Conservation (phyloP, 2,113 vertebrate genomes). For the Phainopepla nitens region DNA sequence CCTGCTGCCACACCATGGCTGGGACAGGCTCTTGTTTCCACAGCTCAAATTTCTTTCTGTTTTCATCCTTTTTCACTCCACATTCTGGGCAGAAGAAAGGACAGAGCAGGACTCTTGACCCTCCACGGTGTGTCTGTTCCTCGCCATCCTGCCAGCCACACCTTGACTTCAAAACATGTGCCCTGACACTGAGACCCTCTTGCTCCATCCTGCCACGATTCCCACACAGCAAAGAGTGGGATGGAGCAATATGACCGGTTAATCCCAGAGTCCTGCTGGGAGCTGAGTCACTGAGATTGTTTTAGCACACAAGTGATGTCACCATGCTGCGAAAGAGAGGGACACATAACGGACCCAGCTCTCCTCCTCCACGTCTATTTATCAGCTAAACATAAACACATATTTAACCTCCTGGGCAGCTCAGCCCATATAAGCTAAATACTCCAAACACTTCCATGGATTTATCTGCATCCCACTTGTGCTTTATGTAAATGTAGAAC, state of each 20-base stretch:
- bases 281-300: neutral
- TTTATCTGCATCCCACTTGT: neutral
- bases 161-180: rapidly evolving
- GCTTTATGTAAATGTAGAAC: neutral
- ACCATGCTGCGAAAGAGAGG: neutral
- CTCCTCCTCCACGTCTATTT: neutral
- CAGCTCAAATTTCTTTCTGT: neutral
- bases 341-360: neutral
- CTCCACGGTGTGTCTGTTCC: rapidly evolving
- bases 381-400: neutral
- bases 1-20: neutral
- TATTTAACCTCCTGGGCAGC: neutral
- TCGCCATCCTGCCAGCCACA: rapidly evolving
- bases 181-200: neutral
- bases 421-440: neutral
- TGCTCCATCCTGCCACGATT: neutral
- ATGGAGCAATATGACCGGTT: neutral
- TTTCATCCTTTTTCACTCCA: neutral
- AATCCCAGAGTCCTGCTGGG: neutral
- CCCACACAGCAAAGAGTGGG: neutral
- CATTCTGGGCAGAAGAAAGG: neutral
- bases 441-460: neutral
- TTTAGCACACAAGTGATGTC: neutral
- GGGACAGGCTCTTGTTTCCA: neutral
- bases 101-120: neutral